Base-by-base conservation (phyloP, 2,797 vertebrate genomes). In the Gymnoscopelus braueri region DNA sequence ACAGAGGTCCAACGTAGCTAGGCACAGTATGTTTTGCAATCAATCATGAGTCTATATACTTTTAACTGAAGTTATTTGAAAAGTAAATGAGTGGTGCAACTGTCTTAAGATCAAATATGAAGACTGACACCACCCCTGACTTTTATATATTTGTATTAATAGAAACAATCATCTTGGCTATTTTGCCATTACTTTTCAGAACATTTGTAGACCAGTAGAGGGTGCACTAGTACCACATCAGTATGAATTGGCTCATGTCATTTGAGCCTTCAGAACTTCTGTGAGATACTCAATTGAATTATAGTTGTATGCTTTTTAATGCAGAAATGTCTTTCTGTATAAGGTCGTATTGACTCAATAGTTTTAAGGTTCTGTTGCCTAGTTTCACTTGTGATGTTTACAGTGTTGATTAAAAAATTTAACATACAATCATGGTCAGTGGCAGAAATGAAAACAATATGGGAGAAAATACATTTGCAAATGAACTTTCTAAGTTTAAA, bases 161-260 rank as follows among this genome's bases (percentile, higher is more conserved):
- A 35, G 35, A 6, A 39, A 39, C 0, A 7, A 39, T 1, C 35
- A 39, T 39, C 35, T 39, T 39, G 35, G 35, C 35, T 39, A 7
- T 39, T 39, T 1, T 19, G 1, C 19, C 1, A 39, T 12, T 13
- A 9, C 2, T 48, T 71, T 26, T 67, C 56, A 24, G 19, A 72
- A 1, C 67, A 10, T 58, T 60, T 59, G 52, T 10, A 48, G 6
- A 69, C 54, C 87, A 84, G 77, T 83, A 91, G 92, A 82, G 87
- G 91, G 90, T n/a, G 76, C 85, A 79, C 70, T 81, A 14, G 74
- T 1, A 81, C 85, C 77, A 61, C 11, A 54, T 26, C 54, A 24
- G 29, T 14, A 23, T 12, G 9, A 5, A 9, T 7, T 13, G 14
- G 6, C 2, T 53, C 26, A 8, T 15, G 57, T 24, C 24, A 12